Conservation (phyloP, 2,888 invertebrate genomes). For the Ariolimax columbianus region DNA sequence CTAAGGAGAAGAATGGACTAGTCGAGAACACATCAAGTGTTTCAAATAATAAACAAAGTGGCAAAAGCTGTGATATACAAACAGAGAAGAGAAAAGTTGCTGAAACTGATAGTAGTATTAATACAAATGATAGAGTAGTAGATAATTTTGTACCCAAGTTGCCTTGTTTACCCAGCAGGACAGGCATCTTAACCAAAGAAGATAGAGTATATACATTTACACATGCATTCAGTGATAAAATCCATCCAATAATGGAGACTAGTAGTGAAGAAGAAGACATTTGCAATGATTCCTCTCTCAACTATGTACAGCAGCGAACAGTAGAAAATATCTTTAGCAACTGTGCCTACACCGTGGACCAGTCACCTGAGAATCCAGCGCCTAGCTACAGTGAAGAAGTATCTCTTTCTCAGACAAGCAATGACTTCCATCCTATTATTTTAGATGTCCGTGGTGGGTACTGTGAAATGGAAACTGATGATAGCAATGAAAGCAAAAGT, state of each 20-base stretch:
- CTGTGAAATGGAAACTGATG: slow-evolving; percentile 24
- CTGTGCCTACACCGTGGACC: not conserved
- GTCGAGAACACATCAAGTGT: not conserved
- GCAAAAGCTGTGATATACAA: not conserved
- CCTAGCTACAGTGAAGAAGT: not conserved
- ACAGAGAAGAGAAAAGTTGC: not conserved
- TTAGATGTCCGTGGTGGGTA: slow-evolving; percentile 41
- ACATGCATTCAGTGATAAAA: not conserved
- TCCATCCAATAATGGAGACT: not conserved
- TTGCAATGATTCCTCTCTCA: not conserved
- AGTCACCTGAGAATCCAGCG: not conserved
- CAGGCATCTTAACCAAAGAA: not conserved
- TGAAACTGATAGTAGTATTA: not conserved
- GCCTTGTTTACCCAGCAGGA: not conserved
- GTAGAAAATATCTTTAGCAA: not conserved
- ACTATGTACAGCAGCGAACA: not conserved
- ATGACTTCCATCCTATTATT: slow-evolving; percentile 36
- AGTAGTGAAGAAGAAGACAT: not conserved
- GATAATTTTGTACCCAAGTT: not conserved
- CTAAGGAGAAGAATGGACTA: not conserved
- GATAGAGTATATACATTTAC: not conserved
- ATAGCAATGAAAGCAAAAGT: not conserved
- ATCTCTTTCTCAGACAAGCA: not conserved
- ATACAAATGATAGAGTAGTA: not conserved
- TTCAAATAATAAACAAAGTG: not conserved